phyloP scores from a whole-genome alignment of 2,113 vertebrate species.

The Zapornia atra region DNA sequence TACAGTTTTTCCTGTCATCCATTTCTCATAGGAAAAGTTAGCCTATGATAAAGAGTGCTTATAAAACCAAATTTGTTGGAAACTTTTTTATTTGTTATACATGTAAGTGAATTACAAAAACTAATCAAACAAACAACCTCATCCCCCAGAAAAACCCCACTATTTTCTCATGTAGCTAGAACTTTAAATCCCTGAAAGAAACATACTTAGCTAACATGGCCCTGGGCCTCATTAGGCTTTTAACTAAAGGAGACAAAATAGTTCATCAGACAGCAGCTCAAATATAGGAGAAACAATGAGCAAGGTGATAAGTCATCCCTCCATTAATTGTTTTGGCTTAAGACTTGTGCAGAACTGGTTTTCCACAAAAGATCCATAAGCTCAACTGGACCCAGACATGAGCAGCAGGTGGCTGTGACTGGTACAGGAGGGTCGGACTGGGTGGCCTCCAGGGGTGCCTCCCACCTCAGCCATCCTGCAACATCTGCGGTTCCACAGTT shows the following conservation, averaged over 20 bases:
- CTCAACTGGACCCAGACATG: not conserved
- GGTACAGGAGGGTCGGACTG: fast-evolving
- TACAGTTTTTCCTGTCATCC: not conserved
- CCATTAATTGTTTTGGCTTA: not conserved
- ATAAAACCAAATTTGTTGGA: not conserved
- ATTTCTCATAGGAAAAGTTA: not conserved
- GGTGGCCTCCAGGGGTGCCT: not conserved
- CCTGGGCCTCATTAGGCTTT: not conserved
- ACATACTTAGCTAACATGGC: not conserved
- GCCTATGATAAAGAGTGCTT: not conserved
- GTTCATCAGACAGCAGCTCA: not conserved
- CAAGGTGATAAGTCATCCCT: not conserved
- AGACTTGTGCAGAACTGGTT: not conserved
- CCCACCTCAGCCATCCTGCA: not conserved
- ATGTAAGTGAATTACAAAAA: not conserved
- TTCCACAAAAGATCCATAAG: not conserved
- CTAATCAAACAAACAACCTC: too few relatives aligned
- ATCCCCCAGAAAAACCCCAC: too few relatives aligned
- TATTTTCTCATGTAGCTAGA: not conserved
- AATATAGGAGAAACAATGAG: not conserved
- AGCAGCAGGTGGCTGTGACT: not conserved
- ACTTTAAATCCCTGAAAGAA: not conserved
- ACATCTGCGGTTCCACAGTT: not conserved
- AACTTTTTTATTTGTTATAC: not conserved
- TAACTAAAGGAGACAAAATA: not conserved